A percentile compares a stretch with the other conserved stretches of the same genome.
These are phyloP conservation scores for Campopleginae sp. DNA, from an alignment of 2,888 invertebrate genomes.

Conservation along the genomic window DNA sequence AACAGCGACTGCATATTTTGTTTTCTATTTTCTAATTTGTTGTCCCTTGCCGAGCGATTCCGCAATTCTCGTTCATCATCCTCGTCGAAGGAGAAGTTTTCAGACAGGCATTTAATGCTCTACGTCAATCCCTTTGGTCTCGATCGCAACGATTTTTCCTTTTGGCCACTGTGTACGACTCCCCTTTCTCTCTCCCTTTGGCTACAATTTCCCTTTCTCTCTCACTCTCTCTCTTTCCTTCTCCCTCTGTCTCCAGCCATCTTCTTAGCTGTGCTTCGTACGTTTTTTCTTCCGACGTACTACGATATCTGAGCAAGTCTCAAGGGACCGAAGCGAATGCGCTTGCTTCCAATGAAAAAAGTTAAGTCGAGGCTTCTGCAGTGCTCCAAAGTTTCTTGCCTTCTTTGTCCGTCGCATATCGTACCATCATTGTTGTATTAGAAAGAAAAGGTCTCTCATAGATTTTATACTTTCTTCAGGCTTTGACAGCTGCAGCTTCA, in stretches of 20 bases:
- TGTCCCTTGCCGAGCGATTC: slow-evolving; percentile 38
- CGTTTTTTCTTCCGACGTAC: slow-evolving; percentile 34
- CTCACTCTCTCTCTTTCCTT: background rate
- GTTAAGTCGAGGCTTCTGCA: slow-evolving; percentile 1
- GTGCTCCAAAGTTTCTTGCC: slow-evolving; percentile 3
- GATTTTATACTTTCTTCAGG: slow-evolving; percentile 16
- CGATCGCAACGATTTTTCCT: slow-evolving; percentile 62
- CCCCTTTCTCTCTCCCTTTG: background rate
- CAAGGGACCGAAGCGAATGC: slow-evolving; percentile 18
- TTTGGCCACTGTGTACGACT: slow-evolving; percentile 47
- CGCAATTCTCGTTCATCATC: slow-evolving; percentile 62
- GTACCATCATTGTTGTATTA: slow-evolving; percentile 8
- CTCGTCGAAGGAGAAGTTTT: slow-evolving; percentile 51
- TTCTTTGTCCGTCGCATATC: slow-evolving; percentile 7
- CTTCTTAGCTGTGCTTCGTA: slow-evolving; percentile 6
- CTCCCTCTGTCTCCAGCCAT: background rate
- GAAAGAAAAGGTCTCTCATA: slow-evolving; percentile 17
- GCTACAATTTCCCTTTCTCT: background rate
- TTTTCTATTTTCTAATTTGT: slow-evolving; percentile 31
- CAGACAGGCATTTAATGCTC: slow-evolving; percentile 55
- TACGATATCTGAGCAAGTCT: slow-evolving; percentile 54
- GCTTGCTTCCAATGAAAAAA: slow-evolving; percentile 37
- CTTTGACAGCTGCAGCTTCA: slow-evolving; percentile 6
- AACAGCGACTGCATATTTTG: background rate
- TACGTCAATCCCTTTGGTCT: slow-evolving; percentile 52